phyloP scores from a whole-genome alignment of 2,888 invertebrate species.

The Andrena haemorrhoa region DNA sequence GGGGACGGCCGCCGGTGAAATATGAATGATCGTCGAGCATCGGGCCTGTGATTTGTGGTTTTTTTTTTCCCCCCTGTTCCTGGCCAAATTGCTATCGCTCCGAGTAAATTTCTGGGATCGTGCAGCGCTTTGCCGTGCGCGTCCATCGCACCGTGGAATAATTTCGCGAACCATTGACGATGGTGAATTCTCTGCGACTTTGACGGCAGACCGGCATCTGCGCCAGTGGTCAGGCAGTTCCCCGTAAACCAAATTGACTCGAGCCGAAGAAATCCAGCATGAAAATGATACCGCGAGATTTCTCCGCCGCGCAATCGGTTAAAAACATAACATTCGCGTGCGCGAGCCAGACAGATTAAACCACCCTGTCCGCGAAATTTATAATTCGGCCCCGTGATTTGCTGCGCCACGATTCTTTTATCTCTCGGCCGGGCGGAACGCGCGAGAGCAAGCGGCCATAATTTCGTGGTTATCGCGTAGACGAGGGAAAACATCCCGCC shows the following conservation, averaged over 20 bases:
- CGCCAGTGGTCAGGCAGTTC: background rate
- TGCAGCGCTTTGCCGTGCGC: no score
- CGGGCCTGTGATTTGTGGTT: slow-evolving; percentile 1
- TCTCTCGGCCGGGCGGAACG: slow-evolving; percentile 8
- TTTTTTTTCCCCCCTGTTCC: background rate
- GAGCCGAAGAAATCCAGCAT: background rate
- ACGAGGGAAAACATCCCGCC: slow-evolving; percentile 15
- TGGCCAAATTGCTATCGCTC: slow-evolving; percentile 4
- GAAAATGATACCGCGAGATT: background rate
- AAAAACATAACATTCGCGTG: background rate
- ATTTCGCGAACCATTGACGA: background rate
- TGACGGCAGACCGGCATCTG: background rate
- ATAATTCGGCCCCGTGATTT: slow-evolving; percentile 33
- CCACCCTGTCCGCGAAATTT: background rate
- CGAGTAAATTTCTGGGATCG: slow-evolving; percentile 36
- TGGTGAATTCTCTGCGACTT: slow-evolving; percentile 9
- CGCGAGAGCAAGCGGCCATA: background rate
- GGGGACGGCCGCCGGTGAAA: slow-evolving; percentile 6
- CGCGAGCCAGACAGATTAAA: background rate
- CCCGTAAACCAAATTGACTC: background rate
- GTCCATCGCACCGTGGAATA: background rate
- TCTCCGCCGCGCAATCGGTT: background rate
- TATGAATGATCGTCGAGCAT: slow-evolving; percentile 30
- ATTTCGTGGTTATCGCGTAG: slow-evolving; percentile 21
- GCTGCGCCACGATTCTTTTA: slow-evolving; percentile 24